Base-by-base conservation (phyloP, 2,797 vertebrate species). In the Acanthurus tractus region DNA sequence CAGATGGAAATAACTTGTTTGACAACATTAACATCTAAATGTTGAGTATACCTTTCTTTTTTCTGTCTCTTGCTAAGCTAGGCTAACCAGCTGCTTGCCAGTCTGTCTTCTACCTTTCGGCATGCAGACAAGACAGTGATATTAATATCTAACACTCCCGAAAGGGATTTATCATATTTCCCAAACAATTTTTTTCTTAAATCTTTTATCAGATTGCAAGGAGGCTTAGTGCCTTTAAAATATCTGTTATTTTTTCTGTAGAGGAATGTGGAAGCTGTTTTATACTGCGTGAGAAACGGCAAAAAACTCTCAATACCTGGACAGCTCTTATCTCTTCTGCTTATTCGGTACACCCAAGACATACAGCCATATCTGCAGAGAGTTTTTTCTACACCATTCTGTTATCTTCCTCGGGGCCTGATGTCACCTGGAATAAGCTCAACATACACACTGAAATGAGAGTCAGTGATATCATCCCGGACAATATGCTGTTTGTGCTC, bases 401-500 rank as follows among this genome's bases (percentile, higher is more conserved):
- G 29, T 72, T 69, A 77, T 77, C 71, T 55, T 17, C 25, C 64
- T 22, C 14, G 74, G 54, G 46, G 22, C 22, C 67, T 75, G 63
- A 63, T 64, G 55, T 87, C 80, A 82, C 82, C 82, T 86, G 73
- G 56, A 73, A 45, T 69, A 74, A 87, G 50, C 64, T 79, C 70
- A 66, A 40, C 70, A 81, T 70, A 69, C 74, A 62, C 55, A 38
- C 46, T 76, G 73, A 83, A 74, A 79, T 50, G 23, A 81, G 68
- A 80, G 71, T 63, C 20, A 11, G 2, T 85, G 83, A 86, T 86
- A 78, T 88, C 79, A 89, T 71, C 54, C 50, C 36, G 56, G 70
- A 88, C 82, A 87, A 81, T 84, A 59, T 76, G 46, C 68, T 70
- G 73, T 75, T 78, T 91, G 85, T 91, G 69, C 14, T 36, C 74